These are phyloP conservation scores for Mesoclemmys tuberculata DNA, from an alignment of 2,113 vertebrate species.

Conservation along the genomic window DNA sequence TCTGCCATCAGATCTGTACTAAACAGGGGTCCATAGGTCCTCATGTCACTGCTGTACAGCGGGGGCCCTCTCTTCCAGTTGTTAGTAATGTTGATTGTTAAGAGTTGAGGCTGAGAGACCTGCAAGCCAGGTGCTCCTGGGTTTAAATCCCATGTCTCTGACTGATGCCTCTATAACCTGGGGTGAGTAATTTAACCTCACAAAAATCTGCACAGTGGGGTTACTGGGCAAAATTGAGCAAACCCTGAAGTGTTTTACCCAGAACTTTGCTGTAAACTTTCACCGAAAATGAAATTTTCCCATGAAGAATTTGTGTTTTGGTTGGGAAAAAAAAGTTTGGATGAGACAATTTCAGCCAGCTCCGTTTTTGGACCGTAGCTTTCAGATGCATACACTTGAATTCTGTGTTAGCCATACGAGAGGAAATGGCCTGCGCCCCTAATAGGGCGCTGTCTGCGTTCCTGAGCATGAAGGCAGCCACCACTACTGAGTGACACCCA, in stretches of 20 bases:
- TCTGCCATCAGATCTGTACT: not conserved
- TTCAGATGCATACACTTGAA: fast-evolving
- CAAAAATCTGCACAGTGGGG: not conserved
- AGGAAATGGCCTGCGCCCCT: fast-evolving
- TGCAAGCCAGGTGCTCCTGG: not conserved
- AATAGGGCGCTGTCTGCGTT: fast-evolving
- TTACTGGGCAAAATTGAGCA: too few species aligned
- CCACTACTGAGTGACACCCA: not conserved
- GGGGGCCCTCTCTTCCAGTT: too few species aligned
- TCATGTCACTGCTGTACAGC: not conserved
- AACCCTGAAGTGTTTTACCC: not conserved
- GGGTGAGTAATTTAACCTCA: too few species aligned
- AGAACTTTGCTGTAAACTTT: not conserved
- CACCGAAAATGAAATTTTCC: not conserved
- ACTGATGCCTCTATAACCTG: too few species aligned
- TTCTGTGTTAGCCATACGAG: not conserved
- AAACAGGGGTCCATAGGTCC: too few species aligned
- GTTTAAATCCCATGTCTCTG: not conserved
- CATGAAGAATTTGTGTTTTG: not conserved
- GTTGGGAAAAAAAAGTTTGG: not conserved
- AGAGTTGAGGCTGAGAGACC: not conserved
- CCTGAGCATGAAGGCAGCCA: not conserved
- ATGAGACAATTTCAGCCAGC: slow-evolving; percentile 11
- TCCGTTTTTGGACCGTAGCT: not conserved
- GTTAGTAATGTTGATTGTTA: not conserved